phyloP scores from a whole-genome alignment of 1,140 invertebrate genomes.

The Drosophila kikkawai region DNA sequence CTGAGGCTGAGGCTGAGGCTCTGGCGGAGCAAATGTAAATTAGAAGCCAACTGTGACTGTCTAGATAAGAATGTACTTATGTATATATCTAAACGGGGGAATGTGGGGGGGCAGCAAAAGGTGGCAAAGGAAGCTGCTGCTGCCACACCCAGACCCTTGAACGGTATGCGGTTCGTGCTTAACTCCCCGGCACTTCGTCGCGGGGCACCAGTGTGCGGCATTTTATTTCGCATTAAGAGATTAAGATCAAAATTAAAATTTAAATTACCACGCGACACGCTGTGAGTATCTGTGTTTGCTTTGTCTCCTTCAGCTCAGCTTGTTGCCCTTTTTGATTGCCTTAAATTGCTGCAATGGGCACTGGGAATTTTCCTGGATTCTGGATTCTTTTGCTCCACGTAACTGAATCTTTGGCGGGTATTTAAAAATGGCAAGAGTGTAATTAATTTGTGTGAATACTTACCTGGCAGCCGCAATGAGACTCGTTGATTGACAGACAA shows the following conservation, averaged over 20 bases:
- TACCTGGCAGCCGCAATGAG: constrained; percentile 25
- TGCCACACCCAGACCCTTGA: constrained; percentile 4
- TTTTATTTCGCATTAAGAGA: constrained; percentile 85
- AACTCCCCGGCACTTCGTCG: constrained; percentile 37
- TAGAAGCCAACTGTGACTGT: constrained; percentile 62
- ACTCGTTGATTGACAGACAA: constrained; percentile 77
- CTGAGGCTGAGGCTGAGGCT: neutral
- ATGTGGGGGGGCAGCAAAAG: neutral
- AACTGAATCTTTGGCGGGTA: constrained; percentile 18
- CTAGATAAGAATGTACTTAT: constrained; percentile 58
- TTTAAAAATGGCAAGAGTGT: constrained; percentile 42
- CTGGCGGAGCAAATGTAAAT: constrained; percentile 60
- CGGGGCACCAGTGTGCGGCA: constrained; percentile 82
- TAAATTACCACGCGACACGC: constrained; percentile 80
- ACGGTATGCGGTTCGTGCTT: constrained; percentile 37
- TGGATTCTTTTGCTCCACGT: neutral
- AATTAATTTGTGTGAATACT: constrained; percentile 65
- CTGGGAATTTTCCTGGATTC: constrained; percentile 16
- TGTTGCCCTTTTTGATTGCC: constrained; percentile 50
- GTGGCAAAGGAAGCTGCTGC: constrained; percentile 23
- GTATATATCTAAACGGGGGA: constrained; percentile 12
- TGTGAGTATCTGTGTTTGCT: constrained; percentile 46
- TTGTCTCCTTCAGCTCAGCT: constrained; percentile 29
- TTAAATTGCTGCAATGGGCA: constrained; percentile 65
- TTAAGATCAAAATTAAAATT: constrained; percentile 85